A percentile compares a stretch with the other conserved stretches of the same genome.
These are phyloP conservation scores for Catocala sponsa DNA, from an alignment of 2,888 invertebrate species.

Conservation along the genomic window DNA sequence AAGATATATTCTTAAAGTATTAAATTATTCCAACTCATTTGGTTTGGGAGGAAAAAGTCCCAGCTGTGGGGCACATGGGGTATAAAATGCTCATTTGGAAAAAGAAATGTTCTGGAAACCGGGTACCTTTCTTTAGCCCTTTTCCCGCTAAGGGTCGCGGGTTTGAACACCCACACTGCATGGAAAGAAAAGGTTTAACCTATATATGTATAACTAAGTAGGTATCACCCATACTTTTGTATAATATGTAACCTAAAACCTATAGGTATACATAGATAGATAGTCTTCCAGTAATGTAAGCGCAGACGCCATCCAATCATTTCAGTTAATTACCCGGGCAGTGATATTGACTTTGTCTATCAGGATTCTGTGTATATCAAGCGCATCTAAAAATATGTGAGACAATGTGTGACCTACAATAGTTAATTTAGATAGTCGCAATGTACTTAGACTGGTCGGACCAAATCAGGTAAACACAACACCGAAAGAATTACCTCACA, in stretches of 20 bases:
- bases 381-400: too few species aligned
- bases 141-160: constrained; percentile 8
- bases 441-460: neutral
- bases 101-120: constrained; percentile 24
- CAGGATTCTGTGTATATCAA: too few species aligned
- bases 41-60: constrained; percentile 6
- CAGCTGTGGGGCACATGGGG: constrained; percentile 9
- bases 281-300: too few species aligned
- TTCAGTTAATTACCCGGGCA: too few species aligned
- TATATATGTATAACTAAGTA: neutral
- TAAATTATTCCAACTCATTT: constrained; percentile 17
- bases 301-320: too few species aligned
- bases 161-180: neutral
- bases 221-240: too few species aligned
- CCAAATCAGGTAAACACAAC: neutral
- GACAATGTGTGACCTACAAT: too few species aligned
- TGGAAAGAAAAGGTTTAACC: neutral
- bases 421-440: too few species aligned
- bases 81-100: constrained; percentile 18
- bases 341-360: too few species aligned
- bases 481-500: constrained; percentile 17
- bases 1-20: too few species aligned
- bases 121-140: constrained; percentile 12
- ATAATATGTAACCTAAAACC: too few species aligned
- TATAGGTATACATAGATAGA: too few species aligned